These are phyloP conservation scores for Imbricaverruca yamaguchii DNA, from an alignment of 2,888 invertebrate species.

Conservation along the genomic window DNA sequence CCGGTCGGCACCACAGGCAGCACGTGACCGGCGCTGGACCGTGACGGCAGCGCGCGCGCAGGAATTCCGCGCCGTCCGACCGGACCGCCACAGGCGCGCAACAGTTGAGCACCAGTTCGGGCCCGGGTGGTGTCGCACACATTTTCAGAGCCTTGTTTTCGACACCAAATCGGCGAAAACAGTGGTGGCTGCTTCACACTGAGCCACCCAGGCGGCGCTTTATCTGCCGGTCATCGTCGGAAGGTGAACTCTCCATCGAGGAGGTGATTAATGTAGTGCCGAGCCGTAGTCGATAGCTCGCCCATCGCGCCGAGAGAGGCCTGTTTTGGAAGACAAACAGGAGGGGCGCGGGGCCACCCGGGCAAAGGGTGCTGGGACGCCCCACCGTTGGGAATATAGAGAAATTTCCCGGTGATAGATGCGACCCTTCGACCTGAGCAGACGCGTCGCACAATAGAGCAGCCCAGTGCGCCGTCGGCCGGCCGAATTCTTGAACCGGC, in stretches of 20 bases:
- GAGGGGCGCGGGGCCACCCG: constrained; percentile 9
- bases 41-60: not conserved
- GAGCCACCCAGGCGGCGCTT: not conserved
- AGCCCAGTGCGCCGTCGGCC: not conserved
- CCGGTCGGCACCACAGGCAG: not conserved
- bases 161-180: constrained; percentile 13
- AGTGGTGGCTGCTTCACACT: constrained; percentile 6
- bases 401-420: constrained; percentile 9
- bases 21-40: not conserved
- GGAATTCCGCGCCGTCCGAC: not conserved
- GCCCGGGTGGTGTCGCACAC: not conserved
- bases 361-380: not conserved
- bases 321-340: constrained; percentile 13
- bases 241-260: not conserved
- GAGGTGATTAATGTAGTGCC: not conserved
- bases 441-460: not conserved
- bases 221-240: constrained; percentile 8
- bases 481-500: not conserved
- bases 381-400: constrained; percentile 7
- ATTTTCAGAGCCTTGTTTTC: constrained; percentile 2
- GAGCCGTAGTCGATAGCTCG: not conserved
- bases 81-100: not conserved
- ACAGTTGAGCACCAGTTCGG: not conserved
- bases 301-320: not conserved
- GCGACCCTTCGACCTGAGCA: not conserved